Percentiles rank a stretch among this genome's conserved stretches.
phyloP scores from a whole-genome alignment of 2,113 vertebrate species.

The Aphelocoma coerulescens region DNA sequence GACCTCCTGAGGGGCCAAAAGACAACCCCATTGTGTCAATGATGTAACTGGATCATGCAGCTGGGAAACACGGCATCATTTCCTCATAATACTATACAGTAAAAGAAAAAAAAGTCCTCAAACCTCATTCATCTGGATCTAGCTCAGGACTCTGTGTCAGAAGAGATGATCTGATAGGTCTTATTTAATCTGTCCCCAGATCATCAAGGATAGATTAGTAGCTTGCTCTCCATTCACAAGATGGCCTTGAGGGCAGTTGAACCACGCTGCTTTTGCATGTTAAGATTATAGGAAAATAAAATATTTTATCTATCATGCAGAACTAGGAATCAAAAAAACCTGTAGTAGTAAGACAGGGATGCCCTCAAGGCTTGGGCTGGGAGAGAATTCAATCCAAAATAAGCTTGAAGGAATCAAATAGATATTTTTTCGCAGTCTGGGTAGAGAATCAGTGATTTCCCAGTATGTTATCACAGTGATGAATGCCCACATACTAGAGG shows the following conservation, averaged over 20 bases:
- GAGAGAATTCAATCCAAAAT: neutral
- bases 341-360: neutral
- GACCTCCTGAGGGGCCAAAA: neutral
- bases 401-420: neutral
- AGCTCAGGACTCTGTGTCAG: neutral
- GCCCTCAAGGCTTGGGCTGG: neutral
- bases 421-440: neutral
- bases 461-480: neutral
- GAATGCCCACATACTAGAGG: neutral
- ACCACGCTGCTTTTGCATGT: neutral
- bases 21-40: neutral
- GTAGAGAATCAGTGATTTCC: neutral
- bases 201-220: neutral
- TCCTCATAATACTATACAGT: too few species aligned
- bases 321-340: neutral
- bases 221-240: neutral
- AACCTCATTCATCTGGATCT: neutral
- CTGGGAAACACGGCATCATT: neutral
- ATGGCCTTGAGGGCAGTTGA: neutral
- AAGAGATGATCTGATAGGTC: neutral
- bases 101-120: neutral
- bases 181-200: neutral
- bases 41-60: neutral
- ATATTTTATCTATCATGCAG: neutral
- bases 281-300: neutral